Evolutionary conservation across 2,113 vertebrate genomes (phyloP), one percentile per base, ranked within the genome.

Genomic region (Synchiropus splendidus): DNA sequence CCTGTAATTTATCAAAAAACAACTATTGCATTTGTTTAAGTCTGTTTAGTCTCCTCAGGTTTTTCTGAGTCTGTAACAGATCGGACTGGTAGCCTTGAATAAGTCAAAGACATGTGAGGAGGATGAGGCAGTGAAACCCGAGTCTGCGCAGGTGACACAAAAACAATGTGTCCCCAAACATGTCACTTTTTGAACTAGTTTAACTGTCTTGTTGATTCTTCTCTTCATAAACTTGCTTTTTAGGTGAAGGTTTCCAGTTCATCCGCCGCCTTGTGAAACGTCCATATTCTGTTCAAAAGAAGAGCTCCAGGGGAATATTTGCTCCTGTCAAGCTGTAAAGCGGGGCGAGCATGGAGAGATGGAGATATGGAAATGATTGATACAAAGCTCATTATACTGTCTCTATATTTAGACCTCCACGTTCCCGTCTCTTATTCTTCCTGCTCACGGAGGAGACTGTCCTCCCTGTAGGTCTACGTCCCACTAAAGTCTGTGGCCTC

Each of bases 311-410:
- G 64, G 72, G 70, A 68, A 65, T 67, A 52, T 67, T 77, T 67
- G 42, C 45, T 51, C 54, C 48, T 14, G 56, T 61, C 31, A 39
- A 42, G 41, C 46, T 11, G 48, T n/a, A 43, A 31, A 37, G 36
- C 18, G 17, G 39, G 43, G 37, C 47, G 35, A 44, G 51, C 59
- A 50, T n/a, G n/a, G 39, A 14, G 47, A 43, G 61, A 67, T 73
- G 60, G 54, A 58, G 53, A 67, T 64, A 43, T 58, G 54, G 63
- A 61, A 70, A 64, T 34, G 48, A 72, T 70, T 39, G 67, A 78
- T 76, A 56, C 57, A 58, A 47, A 38, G 64, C 57, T 68, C 37
- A 42, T 68, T 70, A 66, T 68, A 76, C 54, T 31, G 51, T 12
- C 62, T 38, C 67, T 68, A 61, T 75, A 54, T 75, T 70, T 74